Evolutionary conservation across 1,140 invertebrate species (phyloP), one percentile per base, ranked within the genome.

Genomic region (Drosophila parabipectinata): DNA sequence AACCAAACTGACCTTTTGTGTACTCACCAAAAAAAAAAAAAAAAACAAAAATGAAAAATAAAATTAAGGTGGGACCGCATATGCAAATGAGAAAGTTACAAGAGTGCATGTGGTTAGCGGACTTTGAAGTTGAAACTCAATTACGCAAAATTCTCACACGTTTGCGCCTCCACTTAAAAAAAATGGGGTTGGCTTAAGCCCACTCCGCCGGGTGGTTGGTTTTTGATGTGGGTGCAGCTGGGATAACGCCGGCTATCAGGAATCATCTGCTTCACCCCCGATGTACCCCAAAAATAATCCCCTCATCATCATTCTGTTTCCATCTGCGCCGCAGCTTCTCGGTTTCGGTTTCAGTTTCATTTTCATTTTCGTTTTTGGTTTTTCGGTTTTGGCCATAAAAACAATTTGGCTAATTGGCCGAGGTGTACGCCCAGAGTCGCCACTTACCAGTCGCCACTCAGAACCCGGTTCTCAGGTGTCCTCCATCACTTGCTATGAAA

Each of bases 61-160:
- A 26, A 57, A 72, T 44, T 44, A 64, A 77, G 58, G 62, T 64
- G 59, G 45, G 41, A 47, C 57, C 63, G 82, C 75, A 88, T 88
- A 88, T 88, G 83, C 79, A 88, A 88, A 88, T 87, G 62, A 84
- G 81, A 62, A 47, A 28, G 34, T 15, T 50, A n/a, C 41, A 56
- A 50, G 56, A 88, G 75, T 88, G 83, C 79, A 88, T 88, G 83
- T 72, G 83, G 83, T 73, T 87, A 56, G 75, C 75, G 60, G 68
- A 80, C 83, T 87, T 88, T 88, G 83, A 88, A 88, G 83, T 83
- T 88, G 61, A 73, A 88, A 88, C 83, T 88, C 83, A 88, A 88
- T 88, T 88, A 88, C 84, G 72, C 75, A 83, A 88, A 88, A 88
- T 88, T 83, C 79, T 88, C 83, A 88, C 83, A 88, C 83, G 83